Evolutionary conservation across 1,140 invertebrate species (phyloP).

Genomic region (Bombus superbus): DNA sequence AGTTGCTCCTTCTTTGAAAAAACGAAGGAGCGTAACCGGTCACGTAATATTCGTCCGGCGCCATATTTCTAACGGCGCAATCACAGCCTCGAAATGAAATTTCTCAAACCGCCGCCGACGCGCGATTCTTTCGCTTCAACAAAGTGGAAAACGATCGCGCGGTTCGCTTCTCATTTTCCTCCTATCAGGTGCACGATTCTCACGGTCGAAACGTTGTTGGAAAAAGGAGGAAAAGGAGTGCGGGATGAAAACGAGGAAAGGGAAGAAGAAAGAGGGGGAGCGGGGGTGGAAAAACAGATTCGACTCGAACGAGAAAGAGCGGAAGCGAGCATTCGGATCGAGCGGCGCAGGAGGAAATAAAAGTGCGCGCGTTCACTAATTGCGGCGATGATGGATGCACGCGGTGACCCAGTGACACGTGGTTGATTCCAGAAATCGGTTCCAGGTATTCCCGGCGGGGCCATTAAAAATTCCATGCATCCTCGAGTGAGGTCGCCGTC

Average conservation of each 20-base stretch:
- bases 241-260: background rate
- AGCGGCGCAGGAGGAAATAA: constrained; percentile 49
- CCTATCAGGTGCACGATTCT: constrained; percentile 47
- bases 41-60: background rate
- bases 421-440: constrained; percentile 61
- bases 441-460: constrained; percentile 45
- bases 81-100: constrained; percentile 34
- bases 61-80: constrained; percentile 11
- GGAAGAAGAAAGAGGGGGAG: background rate
- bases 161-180: constrained; percentile 46
- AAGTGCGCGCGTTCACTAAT: constrained; percentile 65
- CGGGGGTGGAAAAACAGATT: background rate
- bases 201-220: constrained; percentile 12
- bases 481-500: constrained; percentile 63
- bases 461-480: constrained; percentile 73
- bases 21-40: background rate
- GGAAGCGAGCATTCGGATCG: too few species aligned
- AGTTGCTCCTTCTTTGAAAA: background rate
- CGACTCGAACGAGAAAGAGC: background rate
- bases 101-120: constrained; percentile 6
- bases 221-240: background rate
- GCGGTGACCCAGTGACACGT: constrained; percentile 64
- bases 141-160: constrained; percentile 46
- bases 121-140: constrained; percentile 28
- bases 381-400: constrained; percentile 64